A percentile compares a stretch with the other conserved stretches of the same genome.
phyloP scores from a whole-genome alignment of 2,113 vertebrate species.

The Alligator sinensis region DNA sequence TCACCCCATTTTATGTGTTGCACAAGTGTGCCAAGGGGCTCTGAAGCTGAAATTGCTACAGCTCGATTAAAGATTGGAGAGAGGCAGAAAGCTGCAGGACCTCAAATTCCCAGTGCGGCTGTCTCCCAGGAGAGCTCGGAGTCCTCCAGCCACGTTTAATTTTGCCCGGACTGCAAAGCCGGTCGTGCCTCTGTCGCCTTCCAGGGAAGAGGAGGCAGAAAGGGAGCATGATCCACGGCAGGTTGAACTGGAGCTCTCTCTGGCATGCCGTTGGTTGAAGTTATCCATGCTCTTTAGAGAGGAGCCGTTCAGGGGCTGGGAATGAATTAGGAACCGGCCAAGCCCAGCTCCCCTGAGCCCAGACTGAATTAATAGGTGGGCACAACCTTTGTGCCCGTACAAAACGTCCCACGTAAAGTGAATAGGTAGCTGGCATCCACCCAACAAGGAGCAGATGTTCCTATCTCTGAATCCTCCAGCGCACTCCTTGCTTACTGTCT shows the following conservation, averaged over 20 bases:
- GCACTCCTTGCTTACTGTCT: neutral
- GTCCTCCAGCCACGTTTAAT: neutral
- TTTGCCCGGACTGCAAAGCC: accelerated
- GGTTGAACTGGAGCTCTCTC: neutral
- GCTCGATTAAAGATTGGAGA: neutral
- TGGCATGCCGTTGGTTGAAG: neutral
- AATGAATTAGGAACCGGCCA: no score
- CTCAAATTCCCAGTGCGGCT: constrained; percentile 29
- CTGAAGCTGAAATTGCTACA: constrained; percentile 7
- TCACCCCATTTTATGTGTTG: constrained; percentile 37
- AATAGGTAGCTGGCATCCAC: neutral
- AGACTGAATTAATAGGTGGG: neutral
- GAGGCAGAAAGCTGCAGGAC: constrained; percentile 21
- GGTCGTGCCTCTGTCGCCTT: neutral
- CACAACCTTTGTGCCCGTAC: neutral
- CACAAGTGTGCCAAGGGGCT: constrained; percentile 12
- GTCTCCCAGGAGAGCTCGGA: neutral
- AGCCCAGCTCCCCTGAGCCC: neutral
- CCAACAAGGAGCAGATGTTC: neutral
- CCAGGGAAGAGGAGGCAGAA: accelerated
- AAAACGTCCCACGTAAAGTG: neutral
- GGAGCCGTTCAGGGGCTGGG: neutral
- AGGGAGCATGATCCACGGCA: neutral
- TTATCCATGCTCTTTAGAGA: neutral
- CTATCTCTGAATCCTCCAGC: neutral